Evolutionary conservation across 2,113 vertebrate genomes (phyloP).

Genomic region (Elgaria multicarinata): DNA sequence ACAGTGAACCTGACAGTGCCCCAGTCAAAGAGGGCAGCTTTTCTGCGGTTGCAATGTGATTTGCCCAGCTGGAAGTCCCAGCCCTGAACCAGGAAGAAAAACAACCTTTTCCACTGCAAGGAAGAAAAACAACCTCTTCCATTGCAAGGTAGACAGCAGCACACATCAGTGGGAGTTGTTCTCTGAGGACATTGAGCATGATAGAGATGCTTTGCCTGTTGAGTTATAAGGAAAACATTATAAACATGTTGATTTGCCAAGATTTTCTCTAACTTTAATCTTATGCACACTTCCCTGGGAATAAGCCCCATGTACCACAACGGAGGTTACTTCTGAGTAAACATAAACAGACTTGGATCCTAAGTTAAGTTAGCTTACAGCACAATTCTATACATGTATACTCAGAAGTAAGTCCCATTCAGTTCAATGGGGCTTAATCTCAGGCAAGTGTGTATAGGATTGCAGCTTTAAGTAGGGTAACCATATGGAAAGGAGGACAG

Average conservation of each 20-base stretch:
- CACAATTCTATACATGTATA: too few relatives aligned
- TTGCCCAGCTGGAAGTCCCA: background rate
- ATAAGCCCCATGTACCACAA: background rate
- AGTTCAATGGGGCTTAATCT: too few relatives aligned
- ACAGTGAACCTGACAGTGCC: background rate
- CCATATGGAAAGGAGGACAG: too few relatives aligned
- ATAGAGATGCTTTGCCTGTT: background rate
- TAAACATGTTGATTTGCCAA: background rate
- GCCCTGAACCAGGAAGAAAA: background rate
- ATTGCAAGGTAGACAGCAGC: background rate
- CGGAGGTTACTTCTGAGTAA: background rate
- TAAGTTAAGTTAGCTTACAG: background rate
- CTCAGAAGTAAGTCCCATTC: too few relatives aligned
- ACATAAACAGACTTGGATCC: background rate
- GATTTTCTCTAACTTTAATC: background rate
- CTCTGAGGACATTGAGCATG: background rate
- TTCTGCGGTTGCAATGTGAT: background rate
- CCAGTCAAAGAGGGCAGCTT: background rate
- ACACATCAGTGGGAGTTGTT: background rate
- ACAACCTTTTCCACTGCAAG: background rate
- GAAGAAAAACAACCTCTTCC: background rate
- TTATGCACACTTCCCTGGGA: background rate
- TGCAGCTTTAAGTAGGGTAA: background rate
- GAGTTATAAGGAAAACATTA: background rate
- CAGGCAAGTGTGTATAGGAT: too few relatives aligned